Percentiles rank a stretch among this genome's conserved stretches.
Evolutionary conservation across 35 echinoderm and acorn worm species (phyloP).

Genomic region (Anneissia japonica): DNA sequence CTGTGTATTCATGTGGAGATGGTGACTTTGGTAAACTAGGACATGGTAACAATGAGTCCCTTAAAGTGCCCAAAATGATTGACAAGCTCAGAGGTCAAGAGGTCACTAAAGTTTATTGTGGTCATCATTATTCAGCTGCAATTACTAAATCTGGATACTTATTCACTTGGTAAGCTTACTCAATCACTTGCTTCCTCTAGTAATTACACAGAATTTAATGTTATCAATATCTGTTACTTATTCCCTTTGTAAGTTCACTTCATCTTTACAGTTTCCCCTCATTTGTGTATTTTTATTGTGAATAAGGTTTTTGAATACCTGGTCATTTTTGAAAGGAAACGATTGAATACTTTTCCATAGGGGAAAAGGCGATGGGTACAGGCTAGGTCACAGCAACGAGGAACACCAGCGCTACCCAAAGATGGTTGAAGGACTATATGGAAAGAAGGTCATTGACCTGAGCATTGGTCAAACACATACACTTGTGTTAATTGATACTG

Average conservation of each 20-base stretch:
- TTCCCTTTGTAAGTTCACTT: too few species aligned
- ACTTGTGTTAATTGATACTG: slow-evolving; percentile 54
- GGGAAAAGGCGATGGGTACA: slow-evolving; percentile 84
- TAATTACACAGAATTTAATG: too few species aligned
- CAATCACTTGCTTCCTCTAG: too few species aligned
- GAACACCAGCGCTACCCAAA: slow-evolving; percentile 79
- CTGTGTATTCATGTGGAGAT: slow-evolving; percentile 85
- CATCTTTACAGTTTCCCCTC: too few species aligned
- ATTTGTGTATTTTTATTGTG: too few species aligned
- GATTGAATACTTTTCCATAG: slow-evolving; percentile 31
- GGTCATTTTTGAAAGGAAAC: not conserved
- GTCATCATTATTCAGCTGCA: slow-evolving; percentile 71
- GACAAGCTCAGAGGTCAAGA: slow-evolving; percentile 65
- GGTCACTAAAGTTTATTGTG: slow-evolving; percentile 57
- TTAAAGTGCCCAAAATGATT: slow-evolving; percentile 74
- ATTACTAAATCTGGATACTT: slow-evolving; percentile 65
- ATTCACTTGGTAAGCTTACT: slow-evolving; percentile 78
- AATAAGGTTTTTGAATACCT: not conserved
- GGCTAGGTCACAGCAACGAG: slow-evolving; percentile 82
- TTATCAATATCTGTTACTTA: too few species aligned
- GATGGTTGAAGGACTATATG: slow-evolving; percentile 59
- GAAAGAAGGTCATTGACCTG: slow-evolving; percentile 72
- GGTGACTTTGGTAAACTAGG: slow-evolving; percentile 87
- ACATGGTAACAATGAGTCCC: slow-evolving; percentile 58
- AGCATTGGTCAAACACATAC: slow-evolving; percentile 41